Conservation (phyloP, 2,888 invertebrate species). For the Acanthosepion esculentum region DNA sequence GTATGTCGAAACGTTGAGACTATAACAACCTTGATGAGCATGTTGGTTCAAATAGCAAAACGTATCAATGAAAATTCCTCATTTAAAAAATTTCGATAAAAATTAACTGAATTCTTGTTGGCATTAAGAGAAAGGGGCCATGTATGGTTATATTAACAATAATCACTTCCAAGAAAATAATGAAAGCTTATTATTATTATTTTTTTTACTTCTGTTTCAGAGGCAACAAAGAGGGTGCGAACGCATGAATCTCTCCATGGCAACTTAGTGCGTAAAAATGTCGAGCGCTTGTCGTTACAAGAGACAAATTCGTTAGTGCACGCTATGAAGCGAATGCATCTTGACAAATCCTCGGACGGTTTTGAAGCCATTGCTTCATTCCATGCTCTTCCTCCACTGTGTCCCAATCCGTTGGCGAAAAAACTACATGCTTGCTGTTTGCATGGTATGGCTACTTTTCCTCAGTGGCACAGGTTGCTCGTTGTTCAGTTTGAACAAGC, state of each 20-base stretch:
- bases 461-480: slow-evolving; percentile 57
- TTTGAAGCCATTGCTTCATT: slow-evolving; percentile 57
- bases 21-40: too few species aligned
- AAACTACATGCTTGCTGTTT: slow-evolving; percentile 56
- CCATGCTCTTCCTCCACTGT: slow-evolving; percentile 57
- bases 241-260: background rate
- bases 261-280: slow-evolving; percentile 50
- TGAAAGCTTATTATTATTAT: too few species aligned
- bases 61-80: too few species aligned
- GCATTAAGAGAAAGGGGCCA: too few species aligned
- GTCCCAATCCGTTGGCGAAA: slow-evolving; percentile 54
- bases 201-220: background rate
- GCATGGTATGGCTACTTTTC: slow-evolving; percentile 58
- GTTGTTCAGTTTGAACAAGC: slow-evolving; percentile 57
- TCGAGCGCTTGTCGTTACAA: slow-evolving; percentile 50
- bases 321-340: slow-evolving; percentile 53
- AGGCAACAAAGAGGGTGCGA: background rate
- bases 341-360: slow-evolving; percentile 56
- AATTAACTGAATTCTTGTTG: too few species aligned
- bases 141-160: too few species aligned
- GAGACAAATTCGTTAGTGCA: slow-evolving; percentile 53
- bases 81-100: too few species aligned
- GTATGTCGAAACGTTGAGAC: too few species aligned
- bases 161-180: too few species aligned
- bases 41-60: too few species aligned